Evolutionary conservation across 2,888 invertebrate species (phyloP).

Genomic region (Hipparchia sbordonii): DNA sequence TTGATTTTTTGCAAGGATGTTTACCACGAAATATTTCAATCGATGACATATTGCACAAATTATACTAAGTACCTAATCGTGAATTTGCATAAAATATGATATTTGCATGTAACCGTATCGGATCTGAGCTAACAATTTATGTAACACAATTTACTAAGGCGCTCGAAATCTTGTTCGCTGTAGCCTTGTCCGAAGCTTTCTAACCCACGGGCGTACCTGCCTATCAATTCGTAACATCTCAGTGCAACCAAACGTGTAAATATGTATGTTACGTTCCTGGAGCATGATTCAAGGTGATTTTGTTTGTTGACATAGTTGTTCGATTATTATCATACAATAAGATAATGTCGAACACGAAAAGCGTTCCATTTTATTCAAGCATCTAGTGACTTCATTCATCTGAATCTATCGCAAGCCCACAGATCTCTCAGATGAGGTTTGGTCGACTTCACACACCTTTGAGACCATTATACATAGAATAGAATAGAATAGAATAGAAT

Average conservation of each 20-base stretch:
- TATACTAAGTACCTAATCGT: not conserved
- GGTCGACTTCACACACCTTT: no score
- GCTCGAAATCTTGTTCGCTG: not conserved
- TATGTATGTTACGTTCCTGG: not conserved
- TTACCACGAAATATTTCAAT: not conserved
- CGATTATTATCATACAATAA: no score
- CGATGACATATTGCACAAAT: slow-evolving; percentile 1
- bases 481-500: no score
- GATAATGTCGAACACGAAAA: no score
- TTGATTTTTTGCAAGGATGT: no score
- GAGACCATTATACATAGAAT: no score
- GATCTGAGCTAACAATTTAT: not conserved
- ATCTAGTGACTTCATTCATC: no score
- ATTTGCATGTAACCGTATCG: not conserved
- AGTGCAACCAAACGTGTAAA: not conserved
- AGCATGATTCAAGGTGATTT: not conserved
- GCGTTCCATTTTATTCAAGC: no score
- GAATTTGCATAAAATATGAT: slow-evolving; percentile 3
- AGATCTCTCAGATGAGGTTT: no score
- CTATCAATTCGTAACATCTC: not conserved
- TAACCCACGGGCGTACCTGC: not conserved
- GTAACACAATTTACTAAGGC: not conserved
- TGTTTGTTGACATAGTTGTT: no score
- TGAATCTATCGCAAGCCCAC: no score
- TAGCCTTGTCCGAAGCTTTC: slow-evolving; percentile 1